Evolutionary conservation across 2,113 vertebrate genomes (phyloP).

Genomic region (Tichodroma muraria): DNA sequence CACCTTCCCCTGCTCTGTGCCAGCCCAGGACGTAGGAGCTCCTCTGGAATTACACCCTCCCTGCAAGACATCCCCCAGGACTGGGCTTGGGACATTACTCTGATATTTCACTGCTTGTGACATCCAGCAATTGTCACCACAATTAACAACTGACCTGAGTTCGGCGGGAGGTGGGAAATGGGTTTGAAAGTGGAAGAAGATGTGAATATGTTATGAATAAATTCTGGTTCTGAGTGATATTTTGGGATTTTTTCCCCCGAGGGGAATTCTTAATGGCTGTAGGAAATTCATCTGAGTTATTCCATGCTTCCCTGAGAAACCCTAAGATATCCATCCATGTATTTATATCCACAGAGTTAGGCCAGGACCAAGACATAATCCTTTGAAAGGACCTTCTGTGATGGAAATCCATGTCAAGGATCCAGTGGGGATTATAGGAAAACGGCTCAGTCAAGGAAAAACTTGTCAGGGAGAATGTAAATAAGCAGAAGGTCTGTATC

Average conservation of each 20-base stretch:
- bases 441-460: background rate
- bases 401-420: background rate
- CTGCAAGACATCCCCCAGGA: background rate
- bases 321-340: background rate
- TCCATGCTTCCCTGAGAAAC: background rate
- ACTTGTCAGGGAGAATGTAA: conserved; percentile 22
- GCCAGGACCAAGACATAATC: background rate
- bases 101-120: background rate
- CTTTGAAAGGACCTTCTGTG: background rate
- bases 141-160: background rate
- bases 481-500: conserved; percentile 18
- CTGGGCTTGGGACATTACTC: background rate
- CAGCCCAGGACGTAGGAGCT: background rate
- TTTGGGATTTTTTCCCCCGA: background rate
- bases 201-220: background rate
- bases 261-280: background rate
- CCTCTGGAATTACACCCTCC: background rate
- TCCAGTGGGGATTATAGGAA: background rate
- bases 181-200: background rate
- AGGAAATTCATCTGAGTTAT: background rate
- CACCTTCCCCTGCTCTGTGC: background rate
- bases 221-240: background rate
- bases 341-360: background rate
- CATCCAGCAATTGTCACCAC: background rate
- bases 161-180: background rate